Base-by-base conservation (phyloP, 2,888 invertebrate genomes). In the Tipula confusa region DNA sequence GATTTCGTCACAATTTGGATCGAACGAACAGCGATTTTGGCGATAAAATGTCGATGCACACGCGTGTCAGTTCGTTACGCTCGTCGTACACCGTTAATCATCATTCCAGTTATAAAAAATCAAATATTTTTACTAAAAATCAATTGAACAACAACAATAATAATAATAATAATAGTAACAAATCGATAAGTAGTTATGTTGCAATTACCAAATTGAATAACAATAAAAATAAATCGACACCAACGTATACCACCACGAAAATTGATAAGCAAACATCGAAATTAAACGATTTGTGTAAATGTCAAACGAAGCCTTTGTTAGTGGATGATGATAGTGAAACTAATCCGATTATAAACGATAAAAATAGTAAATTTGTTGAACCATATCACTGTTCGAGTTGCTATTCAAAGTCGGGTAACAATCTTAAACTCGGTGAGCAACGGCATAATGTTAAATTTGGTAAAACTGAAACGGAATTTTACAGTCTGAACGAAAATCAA, bases 41-140 rank as follows among this genome's bases (percentile, higher is more conserved):
- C n/a, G 90, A 89, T 1, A 87, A 89, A 4, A 85, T 88, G 4
- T 89, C 89, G 5, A 88, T 89, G 86, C 89, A 88, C 84, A 89
- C 89, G 2, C 86, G 89, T 6, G 89, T 87, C 84, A 89, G 88
- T 83, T 89, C 89, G 24, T 85, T 89, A 29, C 88, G 89, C 9
- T 89, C 89, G 0, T 88, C 87, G 4, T 89, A 88, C 83, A 88
- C 87, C 18, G 87, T 87, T 24, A 79, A 64, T 24, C 64, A 64
- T 24, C 64, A 64, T 64, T 64, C 64, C 64, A 64, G 64, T 64
- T 64, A 87, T 88, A n/a, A 24, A 64, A 64, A 64, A 64, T 0
- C 18, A 64, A 64, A 11, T 11, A 43, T 43, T n/a, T 43, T n/a
- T 24, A 64, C 9, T 1, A 64, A 18, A 64, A 64, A 64, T 24